These are phyloP conservation scores for Puffinus mauretanicus DNA, from an alignment of 2,113 vertebrate genomes.

Conservation along the genomic window DNA sequence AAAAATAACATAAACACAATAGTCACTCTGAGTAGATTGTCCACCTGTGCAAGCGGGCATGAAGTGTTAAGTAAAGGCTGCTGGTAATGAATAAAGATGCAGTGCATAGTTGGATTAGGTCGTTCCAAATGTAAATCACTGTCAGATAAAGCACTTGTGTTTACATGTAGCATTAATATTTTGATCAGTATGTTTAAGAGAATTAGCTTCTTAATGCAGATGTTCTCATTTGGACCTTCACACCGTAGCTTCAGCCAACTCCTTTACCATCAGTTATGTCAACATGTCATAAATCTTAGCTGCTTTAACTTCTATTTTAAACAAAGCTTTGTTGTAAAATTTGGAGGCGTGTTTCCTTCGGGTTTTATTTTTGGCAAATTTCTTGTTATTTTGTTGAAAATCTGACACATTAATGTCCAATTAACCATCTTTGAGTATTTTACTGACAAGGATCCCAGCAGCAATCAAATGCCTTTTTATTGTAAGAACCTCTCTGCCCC, in stretches of 20 bases:
- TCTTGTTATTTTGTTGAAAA: conserved; percentile 72
- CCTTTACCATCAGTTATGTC: conserved; percentile 77
- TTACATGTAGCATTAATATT: conserved; percentile 87
- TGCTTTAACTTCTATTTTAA: conserved; percentile 72
- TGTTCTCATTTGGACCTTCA: conserved; percentile 76
- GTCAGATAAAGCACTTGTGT: conserved; percentile 84
- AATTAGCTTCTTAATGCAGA: conserved; percentile 87
- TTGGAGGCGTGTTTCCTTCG: conserved; percentile 66
- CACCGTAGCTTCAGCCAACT: conserved; percentile 73
- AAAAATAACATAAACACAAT: conserved; percentile 91
- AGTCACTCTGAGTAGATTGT: conserved; percentile 78
- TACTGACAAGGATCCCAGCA: conserved; percentile 64
- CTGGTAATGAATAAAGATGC: conserved; percentile 83
- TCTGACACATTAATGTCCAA: conserved; percentile 75
- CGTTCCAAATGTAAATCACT: conserved; percentile 83
- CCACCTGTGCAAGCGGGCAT: conserved; percentile 85
- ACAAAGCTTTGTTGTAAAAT: conserved; percentile 75
- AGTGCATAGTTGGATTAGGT: conserved; percentile 80
- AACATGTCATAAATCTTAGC: conserved; percentile 82
- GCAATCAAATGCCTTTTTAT: conserved; percentile 52
- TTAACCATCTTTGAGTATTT: conserved; percentile 68
- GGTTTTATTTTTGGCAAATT: conserved; percentile 74
- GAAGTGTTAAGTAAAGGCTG: conserved; percentile 86
- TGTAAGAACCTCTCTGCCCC: conserved; percentile 21
- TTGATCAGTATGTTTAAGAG: conserved; percentile 87